These are phyloP conservation scores for Phylloscopus whistleri DNA, from an alignment of 2,113 vertebrate genomes.

Conservation along the genomic window DNA sequence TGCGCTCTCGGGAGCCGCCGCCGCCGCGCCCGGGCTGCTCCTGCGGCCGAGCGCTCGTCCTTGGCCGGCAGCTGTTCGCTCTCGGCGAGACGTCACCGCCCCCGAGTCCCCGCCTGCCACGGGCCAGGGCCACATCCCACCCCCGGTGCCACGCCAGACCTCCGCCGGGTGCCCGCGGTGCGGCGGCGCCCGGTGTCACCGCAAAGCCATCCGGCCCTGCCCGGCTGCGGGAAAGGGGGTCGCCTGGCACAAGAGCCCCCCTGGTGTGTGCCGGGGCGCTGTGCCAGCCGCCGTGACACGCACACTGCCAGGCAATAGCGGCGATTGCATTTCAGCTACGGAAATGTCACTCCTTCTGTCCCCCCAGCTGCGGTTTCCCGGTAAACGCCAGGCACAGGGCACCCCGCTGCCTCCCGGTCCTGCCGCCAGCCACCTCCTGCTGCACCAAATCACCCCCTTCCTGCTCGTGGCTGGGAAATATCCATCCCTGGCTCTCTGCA, in stretches of 20 bases:
- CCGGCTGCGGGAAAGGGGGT: neutral
- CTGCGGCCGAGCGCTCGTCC: neutral
- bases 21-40: neutral
- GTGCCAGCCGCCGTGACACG: neutral
- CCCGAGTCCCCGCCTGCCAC: neutral
- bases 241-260: fast-evolving
- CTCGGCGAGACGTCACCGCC: neutral
- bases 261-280: fast-evolving
- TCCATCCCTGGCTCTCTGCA: neutral
- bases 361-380: neutral
- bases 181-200: fast-evolving
- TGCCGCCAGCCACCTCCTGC: fast-evolving
- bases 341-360: neutral
- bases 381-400: fast-evolving
- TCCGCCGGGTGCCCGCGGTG: neutral
- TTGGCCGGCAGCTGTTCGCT: slow-evolving; percentile 15
- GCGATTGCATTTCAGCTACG: neutral
- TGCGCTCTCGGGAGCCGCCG: neutral
- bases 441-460: neutral
- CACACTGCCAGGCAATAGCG: fast-evolving
- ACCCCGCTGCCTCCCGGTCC: fast-evolving
- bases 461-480: fast-evolving
- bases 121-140: neutral
- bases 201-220: too few species aligned
- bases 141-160: neutral